Base-by-base conservation (phyloP, 2,113 vertebrate species). In the Meles meles region DNA sequence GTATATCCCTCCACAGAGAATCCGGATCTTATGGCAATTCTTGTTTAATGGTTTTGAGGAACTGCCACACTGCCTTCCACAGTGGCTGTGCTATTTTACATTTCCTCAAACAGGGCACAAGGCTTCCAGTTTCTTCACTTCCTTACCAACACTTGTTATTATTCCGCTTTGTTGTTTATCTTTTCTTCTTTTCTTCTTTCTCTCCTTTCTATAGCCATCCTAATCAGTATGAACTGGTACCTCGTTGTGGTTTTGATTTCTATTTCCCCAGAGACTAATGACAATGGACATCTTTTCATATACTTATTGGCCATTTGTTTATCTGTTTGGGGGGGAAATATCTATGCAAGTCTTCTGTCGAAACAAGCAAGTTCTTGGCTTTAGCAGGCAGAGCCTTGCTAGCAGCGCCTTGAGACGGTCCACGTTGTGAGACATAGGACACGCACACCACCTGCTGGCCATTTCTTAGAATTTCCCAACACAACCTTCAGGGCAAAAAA, bases 401-500 rank as follows among this genome's bases (percentile, higher is more conserved):
- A 39, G 79, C 86, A 0, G 13, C 1, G 52, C 42, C n/a, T 88
- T 47, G 42, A 15, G 57, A 6, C 10, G 15, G 25, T 1, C 10
- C 14, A 2, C 0, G 4, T 23, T 34, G 2, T 17, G 89, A 87
- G 61, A 34, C 7, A 2, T 49, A 63, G 90, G 47, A 13, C 82
- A 29, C 4, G 52, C 61, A 5, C 79, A 31, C 97, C 97, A 90
- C 88, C 98, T 95, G 61, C 97, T 31, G 94, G 97, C 27, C 79
- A 83, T 2, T 80, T 55, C 3, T 0, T 21, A 52, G 65, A 81
- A 83, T 87, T 93, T 83, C 72, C 77, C 11, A 34, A 21, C 17
- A 55, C 4, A 25, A n/a, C 17, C 18, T 65, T 69, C 27, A 29
- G 55, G 44, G 21, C 13, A 20, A 25, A 34, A 13, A 63, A 4